Base-by-base conservation (phyloP, 2,113 vertebrate genomes). In the Lampris megalopsis region DNA sequence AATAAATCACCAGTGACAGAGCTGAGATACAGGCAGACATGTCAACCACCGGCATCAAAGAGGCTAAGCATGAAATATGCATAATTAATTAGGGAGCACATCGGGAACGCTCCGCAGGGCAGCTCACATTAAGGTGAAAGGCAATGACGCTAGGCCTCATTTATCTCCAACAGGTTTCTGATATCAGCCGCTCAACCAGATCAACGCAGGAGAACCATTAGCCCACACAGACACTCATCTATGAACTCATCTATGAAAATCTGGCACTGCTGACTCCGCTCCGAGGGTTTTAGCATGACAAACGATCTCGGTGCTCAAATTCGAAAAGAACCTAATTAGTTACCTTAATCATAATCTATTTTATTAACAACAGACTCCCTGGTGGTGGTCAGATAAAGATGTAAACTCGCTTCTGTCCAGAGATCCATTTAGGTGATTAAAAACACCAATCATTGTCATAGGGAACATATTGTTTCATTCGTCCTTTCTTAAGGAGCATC, bases 241-340 rank as follows among this genome's bases (percentile, higher is more conserved):
- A 24, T 24, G 24, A 52, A 10, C 50, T 52, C 50, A 13, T 6
- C 50, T 9, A 52, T 54, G 43, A 54, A 24, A 13, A 45, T 52
- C 47, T n/a, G 1, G 52, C 52, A n/a, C 7, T 4, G 43, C 43
- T 45, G 43, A 4, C 43, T 45, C 43, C 43, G 43, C 43, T 45
- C 4, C 43, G 4, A 4, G 5, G 3, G 6, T 52, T 38, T 56
- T 49, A 45, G 45, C 63, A 72, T 67, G 2, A 60, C 48, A 41
- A 52, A 81, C 42, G 6, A 63, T 57, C 53, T 69, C 41, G 68
- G 68, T 56, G 45, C 56, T 43, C 64, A 49, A 35, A 41, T 37
- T 56, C 56, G 4, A 37, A 65, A 65, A 38, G 2, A 11, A 70
- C 40, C 41, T n/a, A 73, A 63, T 82, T 63, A 73, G 45, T 65